Percentiles rank a stretch among this genome's conserved stretches.
These are phyloP conservation scores for Talpa occidentalis DNA, from an alignment of 2,113 vertebrate genomes.

Conservation along the genomic window DNA sequence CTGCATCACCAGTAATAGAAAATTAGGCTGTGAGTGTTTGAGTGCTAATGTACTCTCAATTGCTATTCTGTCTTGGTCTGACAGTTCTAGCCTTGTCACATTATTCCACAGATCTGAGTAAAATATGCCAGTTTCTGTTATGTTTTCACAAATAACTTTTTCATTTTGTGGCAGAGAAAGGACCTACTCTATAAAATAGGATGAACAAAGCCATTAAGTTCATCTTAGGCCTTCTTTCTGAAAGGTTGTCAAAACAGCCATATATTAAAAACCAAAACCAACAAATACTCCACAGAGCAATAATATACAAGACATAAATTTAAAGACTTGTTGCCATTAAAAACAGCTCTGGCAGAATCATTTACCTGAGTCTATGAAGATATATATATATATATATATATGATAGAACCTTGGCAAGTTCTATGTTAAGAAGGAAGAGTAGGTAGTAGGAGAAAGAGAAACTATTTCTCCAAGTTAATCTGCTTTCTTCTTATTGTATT, in stretches of 20 bases:
- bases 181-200: not conserved
- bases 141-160: constrained; percentile 20
- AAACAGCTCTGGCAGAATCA: not conserved
- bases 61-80: not conserved
- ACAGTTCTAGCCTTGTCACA: not conserved
- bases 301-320: not conserved
- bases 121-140: not conserved
- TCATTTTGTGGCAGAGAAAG: constrained; percentile 22
- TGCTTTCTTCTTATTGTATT: not conserved
- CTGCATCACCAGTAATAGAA: not conserved
- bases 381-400: not conserved
- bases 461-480: not conserved
- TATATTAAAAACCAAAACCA: not conserved
- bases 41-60: not conserved
- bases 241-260: constrained; percentile 9
- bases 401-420: not conserved
- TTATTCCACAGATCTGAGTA: not conserved
- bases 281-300: not conserved
- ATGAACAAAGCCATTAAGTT: constrained; percentile 46
- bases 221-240: not conserved
- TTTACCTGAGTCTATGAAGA: not conserved
- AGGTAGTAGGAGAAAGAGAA: not conserved
- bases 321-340: not conserved
- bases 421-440: not conserved
- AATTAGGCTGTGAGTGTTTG: not conserved